Conservation (phyloP, 2,113 vertebrate genomes). For the Erythrolamprus reginae region DNA sequence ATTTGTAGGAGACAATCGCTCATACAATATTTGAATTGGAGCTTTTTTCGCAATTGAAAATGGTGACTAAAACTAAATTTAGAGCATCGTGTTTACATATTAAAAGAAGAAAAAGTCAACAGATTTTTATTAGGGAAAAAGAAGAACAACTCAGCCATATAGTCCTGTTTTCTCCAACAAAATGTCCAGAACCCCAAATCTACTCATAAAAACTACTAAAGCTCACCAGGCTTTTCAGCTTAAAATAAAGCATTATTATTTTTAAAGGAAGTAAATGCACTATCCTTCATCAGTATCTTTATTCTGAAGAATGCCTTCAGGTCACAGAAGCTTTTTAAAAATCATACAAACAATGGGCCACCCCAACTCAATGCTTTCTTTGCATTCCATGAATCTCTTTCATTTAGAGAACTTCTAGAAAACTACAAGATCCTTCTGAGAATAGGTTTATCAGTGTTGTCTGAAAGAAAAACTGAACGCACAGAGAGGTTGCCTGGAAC, state of each 20-base stretch:
- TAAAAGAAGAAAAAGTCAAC: neutral
- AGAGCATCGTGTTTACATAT: neutral
- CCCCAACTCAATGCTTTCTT: neutral
- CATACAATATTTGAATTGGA: constrained; percentile 25
- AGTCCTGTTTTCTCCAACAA: neutral
- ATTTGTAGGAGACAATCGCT: constrained; percentile 1
- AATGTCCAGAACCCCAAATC: neutral
- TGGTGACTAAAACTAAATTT: neutral
- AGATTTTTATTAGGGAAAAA: neutral
- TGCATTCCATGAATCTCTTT: neutral
- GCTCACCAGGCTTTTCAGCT: neutral
- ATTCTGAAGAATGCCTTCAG: neutral
- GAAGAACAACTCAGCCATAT: constrained; percentile 5
- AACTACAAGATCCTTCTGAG: neutral
- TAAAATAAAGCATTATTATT: neutral
- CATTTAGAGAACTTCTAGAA: neutral
- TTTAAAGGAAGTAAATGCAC: neutral
- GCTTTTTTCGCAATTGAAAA: neutral
- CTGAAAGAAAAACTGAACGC: neutral
- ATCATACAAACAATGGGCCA: neutral
- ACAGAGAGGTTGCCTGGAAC: neutral
- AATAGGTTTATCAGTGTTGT: neutral
- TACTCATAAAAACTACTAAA: neutral
- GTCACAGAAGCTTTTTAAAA: neutral
- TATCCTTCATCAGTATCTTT: neutral